Conservation (phyloP, 2,888 invertebrate genomes). For the Dryococelus australis region DNA sequence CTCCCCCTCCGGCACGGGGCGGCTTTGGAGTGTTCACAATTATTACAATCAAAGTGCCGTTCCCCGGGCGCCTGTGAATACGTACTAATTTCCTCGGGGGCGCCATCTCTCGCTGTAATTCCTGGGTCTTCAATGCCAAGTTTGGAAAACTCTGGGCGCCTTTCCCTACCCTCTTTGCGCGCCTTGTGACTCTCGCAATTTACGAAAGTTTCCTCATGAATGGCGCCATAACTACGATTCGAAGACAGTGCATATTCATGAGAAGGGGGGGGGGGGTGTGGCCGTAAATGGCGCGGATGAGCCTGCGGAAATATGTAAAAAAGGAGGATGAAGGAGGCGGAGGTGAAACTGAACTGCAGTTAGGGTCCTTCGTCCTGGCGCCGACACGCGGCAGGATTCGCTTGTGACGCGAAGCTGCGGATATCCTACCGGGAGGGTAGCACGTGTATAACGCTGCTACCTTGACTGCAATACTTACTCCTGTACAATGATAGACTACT, state of each 20-base stretch:
- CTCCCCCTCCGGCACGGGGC: neutral
- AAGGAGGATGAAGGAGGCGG: neutral
- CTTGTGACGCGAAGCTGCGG: no score
- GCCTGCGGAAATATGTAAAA: neutral
- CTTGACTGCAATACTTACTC: no score
- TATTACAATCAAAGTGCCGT: slow-evolving; percentile 47
- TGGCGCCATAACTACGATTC: slow-evolving; percentile 41
- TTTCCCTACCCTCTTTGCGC: neutral
- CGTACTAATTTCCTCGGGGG: slow-evolving; percentile 43
- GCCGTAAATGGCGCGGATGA: neutral
- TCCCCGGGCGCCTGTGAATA: slow-evolving; percentile 42
- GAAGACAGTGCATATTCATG: slow-evolving; percentile 36
- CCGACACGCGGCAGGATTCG: no score
- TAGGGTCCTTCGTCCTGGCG: neutral
- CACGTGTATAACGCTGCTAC: no score
- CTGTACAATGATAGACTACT: no score
- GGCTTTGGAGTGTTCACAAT: slow-evolving; percentile 43
- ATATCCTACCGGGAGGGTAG: no score
- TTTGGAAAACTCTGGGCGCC: slow-evolving; percentile 42
- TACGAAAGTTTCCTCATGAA: slow-evolving; percentile 43
- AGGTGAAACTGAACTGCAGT: neutral
- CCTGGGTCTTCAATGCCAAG: slow-evolving; percentile 43
- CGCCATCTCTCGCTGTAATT: slow-evolving; percentile 41
- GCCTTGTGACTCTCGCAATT: slow-evolving; percentile 34
- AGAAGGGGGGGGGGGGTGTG: neutral